phyloP scores from a whole-genome alignment of 2,888 invertebrate species.

The Drosophila percnosoma region DNA sequence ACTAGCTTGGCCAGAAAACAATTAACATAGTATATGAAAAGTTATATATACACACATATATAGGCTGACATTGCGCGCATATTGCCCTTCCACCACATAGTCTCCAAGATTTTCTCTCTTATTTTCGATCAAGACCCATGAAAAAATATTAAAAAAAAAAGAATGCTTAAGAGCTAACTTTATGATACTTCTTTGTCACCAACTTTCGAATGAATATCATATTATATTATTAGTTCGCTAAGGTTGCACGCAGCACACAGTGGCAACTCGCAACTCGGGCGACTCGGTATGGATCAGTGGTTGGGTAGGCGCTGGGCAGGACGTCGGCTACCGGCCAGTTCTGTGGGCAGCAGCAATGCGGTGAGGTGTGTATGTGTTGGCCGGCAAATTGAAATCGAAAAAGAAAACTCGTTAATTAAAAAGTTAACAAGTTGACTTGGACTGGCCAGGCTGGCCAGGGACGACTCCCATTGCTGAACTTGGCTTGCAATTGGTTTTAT shows the following conservation, averaged over 20 bases:
- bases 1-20: not conserved
- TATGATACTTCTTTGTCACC: not conserved
- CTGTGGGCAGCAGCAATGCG: conserved; percentile 58
- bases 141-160: not conserved
- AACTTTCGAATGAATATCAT: not conserved
- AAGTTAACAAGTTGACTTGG: conserved; percentile 78
- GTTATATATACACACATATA: not conserved
- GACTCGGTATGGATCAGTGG: conserved; percentile 32
- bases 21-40: not conserved
- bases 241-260: conserved; percentile 44
- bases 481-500: conserved; percentile 73
- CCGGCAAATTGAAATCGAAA: conserved; percentile 83
- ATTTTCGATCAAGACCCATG: not conserved
- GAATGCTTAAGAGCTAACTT: not conserved
- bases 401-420: conserved; percentile 83
- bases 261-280: conserved; percentile 32
- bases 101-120: not conserved
- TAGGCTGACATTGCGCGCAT: no score
- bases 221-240: conserved; percentile 53
- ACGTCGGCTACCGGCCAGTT: conserved; percentile 55
- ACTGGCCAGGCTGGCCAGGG: conserved; percentile 24
- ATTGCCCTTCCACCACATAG: not conserved
- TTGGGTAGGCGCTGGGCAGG: conserved; percentile 3
- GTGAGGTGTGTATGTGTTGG: conserved; percentile 29
- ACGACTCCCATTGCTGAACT: conserved; percentile 35